These are phyloP conservation scores for Chaetophractus vellerosus DNA, from an alignment of 2,797 vertebrate species.

Conservation along the genomic window DNA sequence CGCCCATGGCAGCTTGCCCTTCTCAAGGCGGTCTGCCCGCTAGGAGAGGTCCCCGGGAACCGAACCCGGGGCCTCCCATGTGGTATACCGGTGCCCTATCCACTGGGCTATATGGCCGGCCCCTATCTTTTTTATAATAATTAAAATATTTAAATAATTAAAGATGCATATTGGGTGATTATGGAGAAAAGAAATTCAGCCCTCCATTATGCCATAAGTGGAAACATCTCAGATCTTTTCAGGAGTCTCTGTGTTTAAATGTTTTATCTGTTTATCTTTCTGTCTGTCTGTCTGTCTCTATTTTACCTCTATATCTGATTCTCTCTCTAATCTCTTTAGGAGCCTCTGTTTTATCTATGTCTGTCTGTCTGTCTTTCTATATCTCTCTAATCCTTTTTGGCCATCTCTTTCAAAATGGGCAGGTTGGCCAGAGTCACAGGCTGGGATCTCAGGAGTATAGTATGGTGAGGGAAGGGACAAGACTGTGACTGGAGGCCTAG, in stretches of 20 bases:
- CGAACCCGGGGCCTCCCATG: too few species aligned
- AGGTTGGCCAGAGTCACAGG: neutral
- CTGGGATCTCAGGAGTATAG: neutral
- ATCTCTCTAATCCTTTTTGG: neutral
- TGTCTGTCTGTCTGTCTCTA: neutral
- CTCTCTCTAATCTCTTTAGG: neutral
- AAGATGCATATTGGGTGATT: neutral
- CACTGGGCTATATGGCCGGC: too few species aligned
- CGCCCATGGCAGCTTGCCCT: too few species aligned
- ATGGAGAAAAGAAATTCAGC: neutral
- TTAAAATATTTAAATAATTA: neutral
- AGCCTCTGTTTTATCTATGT: neutral
- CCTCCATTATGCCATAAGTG: neutral
- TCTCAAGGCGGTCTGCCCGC: too few species aligned
- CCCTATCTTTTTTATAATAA: slow-evolving; percentile 17
- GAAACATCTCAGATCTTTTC: neutral
- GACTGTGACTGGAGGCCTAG: neutral
- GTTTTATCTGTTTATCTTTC: neutral
- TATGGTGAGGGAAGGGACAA: neutral
- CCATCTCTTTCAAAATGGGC: slow-evolving; percentile 14
- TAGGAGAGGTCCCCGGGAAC: too few species aligned
- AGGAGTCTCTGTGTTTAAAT: neutral
- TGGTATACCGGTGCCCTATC: too few species aligned
- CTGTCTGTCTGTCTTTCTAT: neutral
- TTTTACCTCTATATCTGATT: too few species aligned